Percentiles rank a stretch among this genome's conserved stretches.
phyloP scores from a whole-genome alignment of 2,113 vertebrate genomes.

The Baryphthengus martii region DNA sequence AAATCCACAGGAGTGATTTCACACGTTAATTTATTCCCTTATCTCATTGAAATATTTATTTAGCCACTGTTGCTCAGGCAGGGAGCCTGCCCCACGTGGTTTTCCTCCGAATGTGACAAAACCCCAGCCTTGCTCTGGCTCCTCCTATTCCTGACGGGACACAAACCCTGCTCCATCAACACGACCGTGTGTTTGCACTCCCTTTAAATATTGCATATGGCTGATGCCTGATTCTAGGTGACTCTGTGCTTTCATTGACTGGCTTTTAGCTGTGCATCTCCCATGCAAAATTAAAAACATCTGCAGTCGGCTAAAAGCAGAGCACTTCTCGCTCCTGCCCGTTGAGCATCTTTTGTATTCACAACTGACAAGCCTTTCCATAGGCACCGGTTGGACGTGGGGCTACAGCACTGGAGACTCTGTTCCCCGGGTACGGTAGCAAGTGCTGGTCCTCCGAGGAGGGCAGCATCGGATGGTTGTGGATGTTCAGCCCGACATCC shows the following conservation, averaged over 20 bases:
- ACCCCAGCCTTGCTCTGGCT: neutral
- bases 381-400: accelerated
- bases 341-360: neutral
- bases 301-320: neutral
- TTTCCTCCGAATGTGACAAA: slow-evolving; percentile 8
- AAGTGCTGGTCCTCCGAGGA: neutral
- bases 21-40: slow-evolving; percentile 4
- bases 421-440: neutral
- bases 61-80: neutral
- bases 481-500: neutral
- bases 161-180: neutral
- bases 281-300: slow-evolving; percentile 47
- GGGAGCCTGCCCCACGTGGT: neutral
- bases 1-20: neutral
- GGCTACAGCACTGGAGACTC: neutral
- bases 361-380: neutral
- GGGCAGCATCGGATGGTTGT: accelerated
- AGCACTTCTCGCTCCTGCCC: neutral
- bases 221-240: slow-evolving; percentile 34
- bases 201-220: neutral
- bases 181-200: slow-evolving; percentile 8
- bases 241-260: slow-evolving; percentile 18
- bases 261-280: slow-evolving; percentile 19
- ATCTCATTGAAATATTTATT: slow-evolving; percentile 11
- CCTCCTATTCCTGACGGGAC: neutral